Conservation (phyloP, 1,140 invertebrate species). For the Hormaphis cornu region DNA sequence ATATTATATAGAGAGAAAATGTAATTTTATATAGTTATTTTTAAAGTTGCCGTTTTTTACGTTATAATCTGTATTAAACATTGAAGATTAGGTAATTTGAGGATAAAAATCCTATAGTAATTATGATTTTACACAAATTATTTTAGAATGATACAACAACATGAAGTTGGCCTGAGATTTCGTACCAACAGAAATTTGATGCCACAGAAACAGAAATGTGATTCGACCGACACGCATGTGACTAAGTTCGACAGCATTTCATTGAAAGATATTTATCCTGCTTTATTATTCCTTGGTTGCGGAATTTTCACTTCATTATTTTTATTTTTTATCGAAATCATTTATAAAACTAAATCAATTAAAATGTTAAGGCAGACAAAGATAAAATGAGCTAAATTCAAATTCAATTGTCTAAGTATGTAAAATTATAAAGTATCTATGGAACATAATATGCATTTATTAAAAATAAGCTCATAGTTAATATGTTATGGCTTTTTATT, state of each 20-base stretch:
- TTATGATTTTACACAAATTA: background rate
- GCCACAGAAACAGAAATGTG: slow-evolving; percentile 9
- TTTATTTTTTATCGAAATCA: background rate
- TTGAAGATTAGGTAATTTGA: background rate
- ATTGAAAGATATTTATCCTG: background rate
- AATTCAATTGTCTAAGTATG: no score
- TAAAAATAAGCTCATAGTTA: no score
- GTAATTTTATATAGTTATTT: background rate
- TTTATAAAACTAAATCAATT: background rate
- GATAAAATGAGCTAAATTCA: no score
- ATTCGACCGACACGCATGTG: background rate
- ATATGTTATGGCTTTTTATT: no score
- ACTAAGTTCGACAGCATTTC: background rate
- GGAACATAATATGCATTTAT: no score
- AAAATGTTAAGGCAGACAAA: no score
- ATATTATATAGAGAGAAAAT: background rate
- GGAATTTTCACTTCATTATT: background rate
- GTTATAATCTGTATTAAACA: background rate
- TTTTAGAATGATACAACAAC: background rate
- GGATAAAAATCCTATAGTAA: background rate
- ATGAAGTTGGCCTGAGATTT: background rate
- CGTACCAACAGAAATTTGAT: background rate
- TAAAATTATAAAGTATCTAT: no score
- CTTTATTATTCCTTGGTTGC: background rate
- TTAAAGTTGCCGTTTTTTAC: background rate